Base-by-base conservation (phyloP, 2,888 invertebrate genomes). In the Hypomecis punctinalis region DNA sequence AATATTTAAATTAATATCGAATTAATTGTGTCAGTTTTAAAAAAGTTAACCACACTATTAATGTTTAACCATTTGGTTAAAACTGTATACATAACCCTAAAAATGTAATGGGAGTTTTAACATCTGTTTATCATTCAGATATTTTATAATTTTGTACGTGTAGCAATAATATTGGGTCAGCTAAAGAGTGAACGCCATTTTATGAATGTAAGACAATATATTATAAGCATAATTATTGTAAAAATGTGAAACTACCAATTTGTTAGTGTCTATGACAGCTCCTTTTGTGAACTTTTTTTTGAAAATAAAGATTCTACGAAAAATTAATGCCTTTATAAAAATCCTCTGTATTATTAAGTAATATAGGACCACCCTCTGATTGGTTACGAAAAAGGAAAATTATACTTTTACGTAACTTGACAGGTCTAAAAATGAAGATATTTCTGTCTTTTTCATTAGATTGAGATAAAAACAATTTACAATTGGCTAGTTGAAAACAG, bases 221-320 rank as follows among this genome's bases (percentile, higher is more conserved):
- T 73, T 43, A 39, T 56, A 47, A 23, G 63, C 37, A 56, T 46
- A n/a, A n/a, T n/a, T n/a, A 78, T 75, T 76, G 72, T 65, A 57
- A 75, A 70, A 35, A 49, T 60, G 47, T 69, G 69, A 63, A 77
- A 77, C 73, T 72, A 72, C 74, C 63, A 45, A 57, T 43, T 83
- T 85, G 83, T 87, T 86, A 78, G 76, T 78, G 80, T 83, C 75
- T 73, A 78, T 76, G 83, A 88, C 83, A 80, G 71, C 79, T 82
- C 72, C 83, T 79, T 58, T 88, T 89, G 87, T 88, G 79, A 87
- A 87, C 76, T 75, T 81, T 85, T 88, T 87, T 87, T 84, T 80
- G 72, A 75, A 84, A 90, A 89, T 88, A 89, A 90, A 90, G 78
- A 82, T 86, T 86, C 84, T 80, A 79, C 77, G 76, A 84, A 83